These are phyloP conservation scores for Diplogasteroides magnus DNA, from an alignment of 1,140 invertebrate genomes.

Conservation along the genomic window DNA sequence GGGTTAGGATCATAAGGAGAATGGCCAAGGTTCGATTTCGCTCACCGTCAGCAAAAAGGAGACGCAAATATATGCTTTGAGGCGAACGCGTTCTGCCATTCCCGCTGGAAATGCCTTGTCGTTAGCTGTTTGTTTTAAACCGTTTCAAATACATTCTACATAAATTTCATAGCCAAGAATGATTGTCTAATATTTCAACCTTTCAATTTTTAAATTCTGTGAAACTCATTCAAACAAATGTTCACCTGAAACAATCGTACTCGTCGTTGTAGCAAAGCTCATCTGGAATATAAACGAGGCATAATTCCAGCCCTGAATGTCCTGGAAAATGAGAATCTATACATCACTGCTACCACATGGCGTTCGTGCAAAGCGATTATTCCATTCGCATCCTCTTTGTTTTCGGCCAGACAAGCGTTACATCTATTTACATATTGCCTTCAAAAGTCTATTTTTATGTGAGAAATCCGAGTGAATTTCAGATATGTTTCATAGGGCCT, in stretches of 20 bases:
- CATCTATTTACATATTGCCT: too few species aligned
- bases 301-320: conserved; percentile 51
- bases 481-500: too few species aligned
- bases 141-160: background rate
- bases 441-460: too few species aligned
- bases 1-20: conserved; percentile 78
- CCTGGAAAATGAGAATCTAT: too few species aligned
- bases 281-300: conserved; percentile 57
- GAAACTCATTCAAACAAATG: background rate
- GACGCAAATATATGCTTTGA: conserved; percentile 82
- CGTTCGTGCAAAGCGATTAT: too few species aligned
- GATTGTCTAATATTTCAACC: too few species aligned
- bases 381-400: background rate
- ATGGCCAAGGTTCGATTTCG: conserved; percentile 71
- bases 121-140: background rate
- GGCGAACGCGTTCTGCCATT: conserved; percentile 69
- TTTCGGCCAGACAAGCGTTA: too few species aligned
- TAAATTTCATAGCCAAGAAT: too few species aligned
- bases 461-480: too few species aligned
- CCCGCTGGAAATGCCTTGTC: conserved; percentile 51
- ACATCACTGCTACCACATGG: too few species aligned
- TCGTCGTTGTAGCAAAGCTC: conserved; percentile 57
- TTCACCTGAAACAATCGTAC: conserved; percentile 56
- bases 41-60: conserved; percentile 77
- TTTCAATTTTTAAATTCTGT: conserved; percentile 37